phyloP scores from a whole-genome alignment of 2,797 vertebrate genomes.

The Clarias pachynema region DNA sequence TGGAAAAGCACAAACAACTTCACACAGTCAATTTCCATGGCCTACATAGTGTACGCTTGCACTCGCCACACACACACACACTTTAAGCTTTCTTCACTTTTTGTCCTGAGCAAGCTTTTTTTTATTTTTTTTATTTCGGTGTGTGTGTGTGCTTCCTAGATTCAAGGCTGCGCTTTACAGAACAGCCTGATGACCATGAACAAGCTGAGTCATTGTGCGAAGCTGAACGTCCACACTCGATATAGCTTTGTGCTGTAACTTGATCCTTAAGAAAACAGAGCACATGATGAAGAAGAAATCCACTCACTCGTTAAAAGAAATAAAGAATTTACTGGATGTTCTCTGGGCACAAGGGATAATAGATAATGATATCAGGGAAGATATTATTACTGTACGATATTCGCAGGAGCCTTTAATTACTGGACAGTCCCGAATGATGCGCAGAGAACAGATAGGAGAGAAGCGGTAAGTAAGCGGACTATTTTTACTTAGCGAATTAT shows the following conservation, averaged over 20 bases:
- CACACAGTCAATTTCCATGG: conserved; percentile 30
- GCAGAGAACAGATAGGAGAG: conserved; percentile 3
- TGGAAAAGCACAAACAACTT: conserved; percentile 18
- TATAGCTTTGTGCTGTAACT: not conserved
- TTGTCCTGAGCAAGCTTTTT: not conserved
- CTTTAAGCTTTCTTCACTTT: not conserved
- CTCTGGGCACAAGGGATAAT: not conserved
- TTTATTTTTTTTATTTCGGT: too few relatives aligned
- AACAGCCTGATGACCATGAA: not conserved
- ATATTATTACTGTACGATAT: not conserved
- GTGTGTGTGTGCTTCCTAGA: not conserved
- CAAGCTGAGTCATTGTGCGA: not conserved
- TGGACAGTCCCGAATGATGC: not conserved
- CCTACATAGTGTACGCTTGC: not conserved
- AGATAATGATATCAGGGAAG: not conserved
- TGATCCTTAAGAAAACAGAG: not conserved
- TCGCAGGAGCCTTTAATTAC: not conserved
- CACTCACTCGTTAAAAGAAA: not conserved
- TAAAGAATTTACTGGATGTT: not conserved
- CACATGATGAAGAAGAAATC: conserved; percentile 1
- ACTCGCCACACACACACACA: not conserved
- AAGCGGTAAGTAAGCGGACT: not conserved
- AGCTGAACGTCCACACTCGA: not conserved
- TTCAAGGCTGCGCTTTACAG: not conserved
- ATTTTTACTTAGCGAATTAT: conserved; percentile 6